Conservation (phyloP, 30 jellyfish, hydroid and myxozoan species). For the Aurelia aurita complex sp. Pacific region DNA sequence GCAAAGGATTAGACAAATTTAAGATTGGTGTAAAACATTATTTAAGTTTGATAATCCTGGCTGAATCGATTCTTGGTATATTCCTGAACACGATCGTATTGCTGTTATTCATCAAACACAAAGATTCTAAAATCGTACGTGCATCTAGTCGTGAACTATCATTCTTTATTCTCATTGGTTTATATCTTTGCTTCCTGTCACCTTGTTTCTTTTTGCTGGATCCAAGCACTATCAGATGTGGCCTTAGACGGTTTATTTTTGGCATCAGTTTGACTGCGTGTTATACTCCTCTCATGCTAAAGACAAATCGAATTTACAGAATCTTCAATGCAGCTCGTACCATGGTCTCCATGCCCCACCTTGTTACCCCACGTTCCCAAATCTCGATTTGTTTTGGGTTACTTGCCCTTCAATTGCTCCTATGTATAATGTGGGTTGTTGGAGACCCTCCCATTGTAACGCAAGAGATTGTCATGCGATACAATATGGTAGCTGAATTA, state of each 20-base stretch:
- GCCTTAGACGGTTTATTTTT: conserved; percentile 56
- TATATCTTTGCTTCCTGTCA: conserved; percentile 51
- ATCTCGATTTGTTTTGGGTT: conserved; percentile 68
- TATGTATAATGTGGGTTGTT: conserved; percentile 80
- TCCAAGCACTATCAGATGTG: conserved; percentile 53
- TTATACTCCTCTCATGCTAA: conserved; percentile 81
- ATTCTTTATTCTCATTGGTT: conserved; percentile 48
- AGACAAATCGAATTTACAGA: conserved; percentile 81
- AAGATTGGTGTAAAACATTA: background rate
- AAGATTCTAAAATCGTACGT: conserved; percentile 42
- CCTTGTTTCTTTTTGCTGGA: conserved; percentile 47
- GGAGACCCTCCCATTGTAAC: conserved; percentile 67
- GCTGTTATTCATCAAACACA: conserved; percentile 19
- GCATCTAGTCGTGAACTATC: conserved; percentile 72
- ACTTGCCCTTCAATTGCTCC: conserved; percentile 63
- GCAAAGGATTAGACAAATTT: conserved; percentile 25
- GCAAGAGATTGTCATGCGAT: conserved; percentile 40
- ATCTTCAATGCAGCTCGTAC: conserved; percentile 66
- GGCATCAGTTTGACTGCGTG: conserved; percentile 82
- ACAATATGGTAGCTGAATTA: conserved; percentile 54
- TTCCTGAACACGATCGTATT: conserved; percentile 16
- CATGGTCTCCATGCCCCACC: conserved; percentile 40
- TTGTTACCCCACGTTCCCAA: conserved; percentile 80
- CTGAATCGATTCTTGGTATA: conserved; percentile 38
- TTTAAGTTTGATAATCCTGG: conserved; percentile 24